Percentiles rank a stretch among this genome's conserved stretches.
phyloP scores from a whole-genome alignment of 2,888 invertebrate species.

The Drosophila percnosoma region DNA sequence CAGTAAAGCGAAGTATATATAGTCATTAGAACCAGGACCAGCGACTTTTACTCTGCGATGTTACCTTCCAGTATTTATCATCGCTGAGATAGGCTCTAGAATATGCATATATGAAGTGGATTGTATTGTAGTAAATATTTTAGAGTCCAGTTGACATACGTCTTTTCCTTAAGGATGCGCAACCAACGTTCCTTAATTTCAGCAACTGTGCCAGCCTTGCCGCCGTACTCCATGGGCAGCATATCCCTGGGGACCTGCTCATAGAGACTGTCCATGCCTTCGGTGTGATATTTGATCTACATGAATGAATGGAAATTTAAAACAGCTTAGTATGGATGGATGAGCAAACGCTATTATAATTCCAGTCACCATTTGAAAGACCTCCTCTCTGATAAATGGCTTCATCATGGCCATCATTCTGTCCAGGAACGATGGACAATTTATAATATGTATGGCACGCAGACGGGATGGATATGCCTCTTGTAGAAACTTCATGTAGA shows the following conservation, averaged over 20 bases:
- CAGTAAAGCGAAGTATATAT: background rate
- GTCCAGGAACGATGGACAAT: constrained; percentile 87
- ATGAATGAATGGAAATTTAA: background rate
- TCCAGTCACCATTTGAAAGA: constrained; percentile 86
- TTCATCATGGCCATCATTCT: constrained; percentile 87
- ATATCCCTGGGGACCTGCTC: constrained; percentile 87
- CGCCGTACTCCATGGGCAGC: constrained; percentile 88
- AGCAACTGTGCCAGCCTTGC: constrained; percentile 85
- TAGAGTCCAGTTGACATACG: constrained; percentile 42
- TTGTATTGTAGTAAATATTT: background rate
- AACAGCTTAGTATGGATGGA: background rate
- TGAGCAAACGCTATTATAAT: background rate
- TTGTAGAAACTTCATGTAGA: constrained; percentile 89
- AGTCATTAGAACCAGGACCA: constrained; percentile 68
- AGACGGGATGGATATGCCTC: constrained; percentile 89
- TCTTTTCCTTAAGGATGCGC: constrained; percentile 79
- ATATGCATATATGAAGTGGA: background rate
- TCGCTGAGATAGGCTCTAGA: constrained; percentile 86
- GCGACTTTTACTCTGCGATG: constrained; percentile 66
- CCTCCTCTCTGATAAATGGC: constrained; percentile 87
- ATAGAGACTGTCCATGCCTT: constrained; percentile 86
- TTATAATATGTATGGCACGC: constrained; percentile 89
- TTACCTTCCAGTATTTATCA: constrained; percentile 87
- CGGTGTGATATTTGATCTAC: constrained; percentile 87
- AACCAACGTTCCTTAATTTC: constrained; percentile 85